Base-by-base conservation (phyloP, 30 jellyfish, hydroid and myxozoan genomes). In the Nemopilema nomurai region DNA sequence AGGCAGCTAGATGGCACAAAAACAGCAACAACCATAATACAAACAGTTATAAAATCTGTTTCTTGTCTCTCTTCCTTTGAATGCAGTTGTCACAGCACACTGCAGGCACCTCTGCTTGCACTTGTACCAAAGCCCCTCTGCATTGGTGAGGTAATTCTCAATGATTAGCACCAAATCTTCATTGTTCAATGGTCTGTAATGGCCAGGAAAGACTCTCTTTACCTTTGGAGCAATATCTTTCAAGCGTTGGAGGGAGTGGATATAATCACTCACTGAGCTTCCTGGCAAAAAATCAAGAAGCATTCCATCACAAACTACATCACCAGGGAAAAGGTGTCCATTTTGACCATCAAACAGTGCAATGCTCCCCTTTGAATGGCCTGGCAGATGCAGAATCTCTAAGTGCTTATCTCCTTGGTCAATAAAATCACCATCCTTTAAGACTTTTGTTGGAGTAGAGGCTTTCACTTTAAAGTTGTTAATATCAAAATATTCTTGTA, bases 321-420 rank as follows among this genome's bases (percentile, higher is more conserved):
- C 90, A 20, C 90, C 90, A 80, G 63, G 3, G 49, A 67, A 80
- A 74, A 80, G 27, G 27, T 80, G 64, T 1, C 66, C 63, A 26
- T 66, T 49, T 19, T 33, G 30, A 0, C 27, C 0, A 24, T 80
- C 90, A 50, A 24, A 80, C 7, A 80, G 82, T 1, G 82, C 90
- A 19, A 80, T 80, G 65, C 90, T 80, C 21, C 90, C 90, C 69
- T 80, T 80, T 22, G 90, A 62, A 49, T 80, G 90, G 27, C 90
- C 90, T 28, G 90, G 90, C n/a, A 80, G 49, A 68, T 80, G 90
- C 28, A 80, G 0, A 18, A 80, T 62, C 4, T 67, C 75, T 29
- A 80, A 51, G 30, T 80, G 51, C 1, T 68, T 69, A 49, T 67
- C 64, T 7, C 90, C 90, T 32, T 66, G 90, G 30, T 80, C 90